A percentile compares a stretch with the other conserved stretches of the same genome.
phyloP scores from a whole-genome alignment of 2,888 invertebrate genomes.

The Parnassius mnemosyne region DNA sequence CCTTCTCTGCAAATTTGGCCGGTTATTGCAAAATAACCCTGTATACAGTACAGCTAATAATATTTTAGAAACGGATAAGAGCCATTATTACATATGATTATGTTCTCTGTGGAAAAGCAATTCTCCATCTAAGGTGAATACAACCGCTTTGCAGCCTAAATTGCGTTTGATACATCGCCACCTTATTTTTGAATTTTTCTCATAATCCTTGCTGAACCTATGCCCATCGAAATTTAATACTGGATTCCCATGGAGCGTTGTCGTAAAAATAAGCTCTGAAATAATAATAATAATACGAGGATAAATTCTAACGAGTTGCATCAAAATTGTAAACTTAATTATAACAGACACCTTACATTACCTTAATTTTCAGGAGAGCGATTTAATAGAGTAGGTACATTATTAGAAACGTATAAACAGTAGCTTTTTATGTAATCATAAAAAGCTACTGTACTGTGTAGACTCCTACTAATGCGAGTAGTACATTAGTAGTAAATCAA shows the following conservation, averaged over 20 bases:
- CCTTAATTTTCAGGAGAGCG: too few relatives aligned
- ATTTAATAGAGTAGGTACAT: too few relatives aligned
- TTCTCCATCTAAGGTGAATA: constrained; percentile 18
- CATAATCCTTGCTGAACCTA: constrained; percentile 28
- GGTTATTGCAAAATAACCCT: too few relatives aligned
- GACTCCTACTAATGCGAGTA: too few relatives aligned
- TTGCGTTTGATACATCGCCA: constrained; percentile 32
- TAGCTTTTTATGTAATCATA: too few relatives aligned
- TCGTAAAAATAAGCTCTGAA: constrained; percentile 17
- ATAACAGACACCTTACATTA: too few relatives aligned
- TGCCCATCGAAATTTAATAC: constrained; percentile 26
- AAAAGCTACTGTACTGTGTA: too few relatives aligned
- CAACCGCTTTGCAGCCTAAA: constrained; percentile 28
- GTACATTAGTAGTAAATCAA: too few relatives aligned
- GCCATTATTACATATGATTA: constrained; percentile 24
- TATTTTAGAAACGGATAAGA: neutral
- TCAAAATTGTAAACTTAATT: too few relatives aligned
- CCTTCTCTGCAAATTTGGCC: too few relatives aligned
- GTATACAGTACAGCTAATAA: too few relatives aligned
- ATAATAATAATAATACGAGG: neutral
- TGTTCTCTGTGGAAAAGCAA: constrained; percentile 26
- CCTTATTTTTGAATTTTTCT: constrained; percentile 24
- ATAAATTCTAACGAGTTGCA: neutral
- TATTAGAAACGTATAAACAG: too few relatives aligned
- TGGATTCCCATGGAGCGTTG: constrained; percentile 28